Conservation (phyloP, 2,113 vertebrate species). For the Malaclemys terrapin region DNA sequence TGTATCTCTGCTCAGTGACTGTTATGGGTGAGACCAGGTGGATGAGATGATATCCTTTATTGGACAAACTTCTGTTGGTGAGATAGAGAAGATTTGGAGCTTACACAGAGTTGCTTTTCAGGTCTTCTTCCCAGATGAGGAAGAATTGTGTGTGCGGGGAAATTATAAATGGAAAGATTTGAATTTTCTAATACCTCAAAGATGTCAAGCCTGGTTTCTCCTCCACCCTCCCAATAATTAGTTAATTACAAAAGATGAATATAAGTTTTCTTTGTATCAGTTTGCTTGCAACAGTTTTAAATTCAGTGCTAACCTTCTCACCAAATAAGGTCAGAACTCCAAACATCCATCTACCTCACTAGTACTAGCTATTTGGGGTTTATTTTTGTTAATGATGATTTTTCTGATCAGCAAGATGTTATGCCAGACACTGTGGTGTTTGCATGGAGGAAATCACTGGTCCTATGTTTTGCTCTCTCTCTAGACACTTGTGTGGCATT, state of each 20-base stretch:
- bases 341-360: background rate
- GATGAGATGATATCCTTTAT: background rate
- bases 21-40: background rate
- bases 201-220: background rate
- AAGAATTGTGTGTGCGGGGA: background rate
- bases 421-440: background rate
- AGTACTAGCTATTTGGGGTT: background rate
- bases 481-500: background rate
- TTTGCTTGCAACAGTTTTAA: background rate
- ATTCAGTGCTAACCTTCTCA: background rate
- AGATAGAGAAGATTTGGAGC: background rate
- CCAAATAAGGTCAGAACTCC: background rate
- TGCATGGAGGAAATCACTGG: background rate
- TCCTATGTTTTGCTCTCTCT: background rate
- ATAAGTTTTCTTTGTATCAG: background rate
- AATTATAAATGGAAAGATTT: background rate
- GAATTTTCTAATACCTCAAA: background rate
- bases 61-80: background rate
- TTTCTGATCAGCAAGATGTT: background rate
- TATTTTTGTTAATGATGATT: background rate
- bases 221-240: background rate
- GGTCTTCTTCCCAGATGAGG: background rate
- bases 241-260: background rate
- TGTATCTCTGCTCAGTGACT: slow-evolving; percentile 9
- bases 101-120: background rate